A percentile compares a stretch with the other conserved stretches of the same genome.
phyloP scores from a whole-genome alignment of 1,140 invertebrate genomes.

The Acromyrmex echinatior region DNA sequence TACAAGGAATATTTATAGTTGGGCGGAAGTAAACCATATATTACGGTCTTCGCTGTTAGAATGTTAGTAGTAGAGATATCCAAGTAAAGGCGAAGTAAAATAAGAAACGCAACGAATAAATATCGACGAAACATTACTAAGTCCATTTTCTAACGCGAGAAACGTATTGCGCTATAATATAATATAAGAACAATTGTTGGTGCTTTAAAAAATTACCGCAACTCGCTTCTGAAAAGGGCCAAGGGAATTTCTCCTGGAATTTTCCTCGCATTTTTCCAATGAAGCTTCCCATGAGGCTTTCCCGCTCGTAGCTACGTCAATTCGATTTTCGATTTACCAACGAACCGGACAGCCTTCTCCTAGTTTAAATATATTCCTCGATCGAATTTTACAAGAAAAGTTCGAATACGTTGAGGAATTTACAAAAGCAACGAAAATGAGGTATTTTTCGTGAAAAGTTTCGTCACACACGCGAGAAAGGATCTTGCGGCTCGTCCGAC shows the following conservation, averaged over 20 bases:
- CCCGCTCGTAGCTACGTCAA: conserved; percentile 24
- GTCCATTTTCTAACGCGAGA: conserved; percentile 16
- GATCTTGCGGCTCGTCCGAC: background rate
- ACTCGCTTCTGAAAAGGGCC: background rate
- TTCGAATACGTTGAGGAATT: background rate
- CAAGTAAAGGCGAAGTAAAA: background rate
- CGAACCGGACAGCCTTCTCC: background rate
- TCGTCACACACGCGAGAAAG: background rate
- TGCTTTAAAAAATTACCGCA: conserved; percentile 41
- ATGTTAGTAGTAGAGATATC: background rate
- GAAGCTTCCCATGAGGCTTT: background rate
- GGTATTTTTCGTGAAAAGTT: conserved; percentile 27
- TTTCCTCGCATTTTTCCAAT: conserved; percentile 6
- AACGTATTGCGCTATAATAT: conserved; percentile 21
- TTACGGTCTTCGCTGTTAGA: background rate
- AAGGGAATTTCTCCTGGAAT: conserved; percentile 2
- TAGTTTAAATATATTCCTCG: background rate
- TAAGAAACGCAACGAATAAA: background rate
- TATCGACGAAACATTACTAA: conserved; percentile 29
- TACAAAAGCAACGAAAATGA: conserved; percentile 24
- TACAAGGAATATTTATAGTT: background rate
- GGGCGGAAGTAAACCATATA: conserved; percentile 6
- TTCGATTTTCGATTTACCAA: conserved; percentile 46
- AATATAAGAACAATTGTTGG: conserved; percentile 27
- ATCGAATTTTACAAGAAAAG: conserved; percentile 10